phyloP scores from a whole-genome alignment of 1,140 invertebrate species.

The Heliconius nattereri region DNA sequence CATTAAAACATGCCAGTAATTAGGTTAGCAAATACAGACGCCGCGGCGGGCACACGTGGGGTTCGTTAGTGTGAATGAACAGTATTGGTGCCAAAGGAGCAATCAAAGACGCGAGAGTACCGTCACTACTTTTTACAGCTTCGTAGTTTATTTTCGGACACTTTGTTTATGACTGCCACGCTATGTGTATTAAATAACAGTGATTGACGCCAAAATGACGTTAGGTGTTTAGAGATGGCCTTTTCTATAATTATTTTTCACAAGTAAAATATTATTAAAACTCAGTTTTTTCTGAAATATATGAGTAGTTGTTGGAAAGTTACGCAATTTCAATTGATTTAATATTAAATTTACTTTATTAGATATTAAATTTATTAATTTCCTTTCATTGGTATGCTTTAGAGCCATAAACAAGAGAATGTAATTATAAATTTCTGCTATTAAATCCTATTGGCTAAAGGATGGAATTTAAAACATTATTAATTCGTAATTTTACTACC shows the following conservation, averaged over 20 bases:
- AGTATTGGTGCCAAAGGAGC: conserved; percentile 40
- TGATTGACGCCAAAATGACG: conserved; percentile 15
- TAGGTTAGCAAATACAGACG: conserved; percentile 35
- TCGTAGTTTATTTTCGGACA: conserved; percentile 18
- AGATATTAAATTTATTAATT: too few species aligned
- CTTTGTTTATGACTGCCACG: conserved; percentile 25
- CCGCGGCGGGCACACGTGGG: conserved; percentile 33
- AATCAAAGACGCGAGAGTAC: conserved; percentile 27
- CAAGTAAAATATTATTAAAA: neutral
- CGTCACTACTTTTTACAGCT: conserved; percentile 24
- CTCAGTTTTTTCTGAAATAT: too few species aligned
- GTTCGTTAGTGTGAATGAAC: conserved; percentile 38
- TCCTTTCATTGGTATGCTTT: too few species aligned
- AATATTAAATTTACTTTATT: too few species aligned
- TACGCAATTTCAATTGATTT: too few species aligned
- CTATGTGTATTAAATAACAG: conserved; percentile 24
- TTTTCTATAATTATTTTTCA: neutral
- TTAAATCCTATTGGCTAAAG: too few species aligned
- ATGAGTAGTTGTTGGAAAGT: too few species aligned
- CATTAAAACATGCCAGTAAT: conserved; percentile 26
- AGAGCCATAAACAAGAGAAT: too few species aligned
- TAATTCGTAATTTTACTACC: too few species aligned
- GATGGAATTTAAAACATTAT: too few species aligned
- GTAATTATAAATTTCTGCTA: too few species aligned
- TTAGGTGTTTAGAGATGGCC: neutral